Base-by-base conservation (phyloP, 2,888 invertebrate species). In the Lepidocyrtoides sp. region DNA sequence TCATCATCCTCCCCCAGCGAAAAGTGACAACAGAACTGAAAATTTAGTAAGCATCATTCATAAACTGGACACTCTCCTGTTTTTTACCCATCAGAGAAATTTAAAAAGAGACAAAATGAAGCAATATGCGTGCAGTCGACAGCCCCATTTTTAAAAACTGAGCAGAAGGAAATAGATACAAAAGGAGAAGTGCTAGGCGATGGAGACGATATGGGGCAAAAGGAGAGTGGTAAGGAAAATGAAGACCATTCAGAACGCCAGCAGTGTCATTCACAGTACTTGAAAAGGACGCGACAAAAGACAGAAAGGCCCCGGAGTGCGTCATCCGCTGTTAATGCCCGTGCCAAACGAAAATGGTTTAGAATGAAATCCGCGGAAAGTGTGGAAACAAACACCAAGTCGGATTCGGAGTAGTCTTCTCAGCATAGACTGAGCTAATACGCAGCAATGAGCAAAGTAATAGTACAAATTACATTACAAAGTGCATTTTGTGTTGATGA, bases 41-140 rank as follows among this genome's bases (percentile, higher is more conserved):
- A 94, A 93, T 48, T 94, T 94, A 44, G 32, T 88, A 10, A 92
- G 84, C 44, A 94, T 94, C 32, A 91, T 94, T 23, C 79, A 92
- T 26, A 94, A 94, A 77, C 60, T 94, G 57, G 94, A 94, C 66
- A 84, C 86, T 14, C 92, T 91, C 8, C 83, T 93, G 2, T 88
- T 82, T 23, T 54, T 88, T 69, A 82, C 88, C 0, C 88, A 88
- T 48, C 88, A 88, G 29, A 0, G 88, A 12, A 82, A 72, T 36
- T n/a, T n/a, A 81, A 81, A 29, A 32, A 36, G 44, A 17, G 88
- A 17, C 44, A 20, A n/a, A 26, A n/a, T 3, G 87, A 88, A 54
- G 60, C 41, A 0, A 26, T n/a, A n/a, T n/a, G n/a, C n/a, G n/a
- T n/a, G n/a, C n/a, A 44, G 26, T 51, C 48, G 0, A 54, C 87